Evolutionary conservation across 92 coral and sea anemone genomes (phyloP), one percentile per base, ranked within the genome.

Genomic region (Zoanthus sociatus): DNA sequence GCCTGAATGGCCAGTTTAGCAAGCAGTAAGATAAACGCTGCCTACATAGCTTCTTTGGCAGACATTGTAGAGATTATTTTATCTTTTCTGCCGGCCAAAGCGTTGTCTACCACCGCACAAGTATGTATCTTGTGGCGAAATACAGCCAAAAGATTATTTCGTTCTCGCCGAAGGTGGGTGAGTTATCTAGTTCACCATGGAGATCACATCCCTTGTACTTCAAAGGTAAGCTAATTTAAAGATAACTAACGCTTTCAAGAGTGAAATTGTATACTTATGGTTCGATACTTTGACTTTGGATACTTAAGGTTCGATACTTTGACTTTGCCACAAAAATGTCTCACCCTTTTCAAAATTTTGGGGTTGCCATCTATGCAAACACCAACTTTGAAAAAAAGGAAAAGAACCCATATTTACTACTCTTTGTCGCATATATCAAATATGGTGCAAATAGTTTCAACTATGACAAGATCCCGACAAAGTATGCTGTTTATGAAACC

Each of bases 101-200:
- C 92, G 55, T 86, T 97, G 76, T 87, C 90, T 7, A 84, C 46
- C 7, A 93, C 95, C 66, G 87, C 88, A 79, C 94, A 91, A 76
- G 99, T 97, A 26, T 93, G 99, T 78, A 94, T 92, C 1, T 79
- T 93, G 46, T 97, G 98, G 99, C 92, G 95, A 79, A 97, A 91
- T 53, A 91, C 93, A 50, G 95, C 93, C 8, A 63, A 85, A 60
- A 91, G 99, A 60, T 66, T 94, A 33, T 55, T 93, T 83, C 98
- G 98, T 33, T 82, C 93, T 68, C 90, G 98, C 71, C 84, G 77
- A 46, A 90, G 91, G 55, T 94, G 98, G 98, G 37, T 89, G 15
- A 94, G 98, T 66, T 94, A 85, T 37, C 87, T 91, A 31, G 94
- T 92, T 9, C 95, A 93, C 58, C 98, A 93, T 78, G 98, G 93